These are phyloP conservation scores for Zootermopsis nevadensis DNA, from an alignment of 2,888 invertebrate genomes.

Conservation along the genomic window DNA sequence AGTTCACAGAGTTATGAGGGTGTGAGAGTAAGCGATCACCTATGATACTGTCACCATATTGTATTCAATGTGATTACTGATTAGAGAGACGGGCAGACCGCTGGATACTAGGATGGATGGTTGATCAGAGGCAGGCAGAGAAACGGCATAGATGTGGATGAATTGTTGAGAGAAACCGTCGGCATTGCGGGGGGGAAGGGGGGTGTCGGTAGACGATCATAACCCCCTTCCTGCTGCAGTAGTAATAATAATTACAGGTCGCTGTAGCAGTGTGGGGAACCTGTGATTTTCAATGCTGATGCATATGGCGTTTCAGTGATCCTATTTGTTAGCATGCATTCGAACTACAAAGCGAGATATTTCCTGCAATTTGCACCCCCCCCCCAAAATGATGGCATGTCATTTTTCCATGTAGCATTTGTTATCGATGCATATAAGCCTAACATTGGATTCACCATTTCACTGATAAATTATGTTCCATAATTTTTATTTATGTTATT, in stretches of 20 bases:
- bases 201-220: constrained; percentile 10
- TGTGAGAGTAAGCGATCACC: constrained; percentile 42
- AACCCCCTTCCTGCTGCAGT: constrained; percentile 17
- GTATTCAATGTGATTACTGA: constrained; percentile 46
- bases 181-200: neutral
- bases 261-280: constrained; percentile 19
- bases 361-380: neutral
- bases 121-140: constrained; percentile 30
- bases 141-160: constrained; percentile 10
- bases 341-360: constrained; percentile 7
- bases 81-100: constrained; percentile 37
- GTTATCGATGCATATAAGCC: too few relatives aligned
- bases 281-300: constrained; percentile 38
- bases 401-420: neutral
- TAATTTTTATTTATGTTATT: neutral
- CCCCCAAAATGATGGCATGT: neutral
- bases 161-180: constrained; percentile 38
- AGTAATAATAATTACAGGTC: constrained; percentile 40
- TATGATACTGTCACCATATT: constrained; percentile 47
- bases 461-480: neutral
- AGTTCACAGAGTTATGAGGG: constrained; percentile 30
- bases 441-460: too few relatives aligned
- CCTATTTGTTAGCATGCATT: constrained; percentile 31
- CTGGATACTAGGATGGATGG: constrained; percentile 42
- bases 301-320: constrained; percentile 38